These are phyloP conservation scores for Pteria penguin DNA, from an alignment of 2,888 invertebrate genomes.

Conservation along the genomic window DNA sequence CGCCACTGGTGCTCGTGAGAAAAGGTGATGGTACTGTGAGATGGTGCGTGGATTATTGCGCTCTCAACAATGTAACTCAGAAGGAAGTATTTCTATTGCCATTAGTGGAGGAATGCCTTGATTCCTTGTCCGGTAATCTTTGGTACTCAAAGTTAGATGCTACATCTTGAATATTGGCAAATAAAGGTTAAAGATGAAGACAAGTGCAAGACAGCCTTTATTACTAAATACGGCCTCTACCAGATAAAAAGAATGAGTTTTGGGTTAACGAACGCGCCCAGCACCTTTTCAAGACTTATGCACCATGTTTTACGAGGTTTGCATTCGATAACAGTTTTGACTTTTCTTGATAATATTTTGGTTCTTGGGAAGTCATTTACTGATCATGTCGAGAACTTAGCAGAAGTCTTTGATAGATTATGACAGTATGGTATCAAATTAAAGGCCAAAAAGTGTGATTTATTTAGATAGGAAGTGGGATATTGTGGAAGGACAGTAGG, in stretches of 20 bases:
- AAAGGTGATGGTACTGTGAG: slow-evolving; percentile 3
- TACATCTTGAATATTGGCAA: slow-evolving; percentile 9
- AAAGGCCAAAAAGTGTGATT: slow-evolving; percentile 44
- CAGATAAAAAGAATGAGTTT: slow-evolving; percentile 43
- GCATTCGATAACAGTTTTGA: slow-evolving; percentile 40
- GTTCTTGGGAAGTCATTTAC: slow-evolving; percentile 38
- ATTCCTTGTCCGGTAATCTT: slow-evolving; percentile 10
- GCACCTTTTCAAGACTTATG: slow-evolving; percentile 32
- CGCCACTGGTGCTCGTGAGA: neutral
- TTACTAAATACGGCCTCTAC: slow-evolving; percentile 39
- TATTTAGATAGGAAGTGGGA: slow-evolving; percentile 43
- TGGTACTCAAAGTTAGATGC: slow-evolving; percentile 29
- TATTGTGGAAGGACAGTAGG: slow-evolving; percentile 45
- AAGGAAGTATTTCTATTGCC: slow-evolving; percentile 16
- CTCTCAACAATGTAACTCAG: neutral
- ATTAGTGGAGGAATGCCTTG: slow-evolving; percentile 8
- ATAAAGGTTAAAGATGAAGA: slow-evolving; percentile 8
- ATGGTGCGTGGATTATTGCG: slow-evolving; percentile 19
- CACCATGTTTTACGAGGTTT: slow-evolving; percentile 46
- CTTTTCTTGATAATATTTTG: slow-evolving; percentile 49
- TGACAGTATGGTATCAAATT: slow-evolving; percentile 36
- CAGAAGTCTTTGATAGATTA: slow-evolving; percentile 32
- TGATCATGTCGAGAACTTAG: slow-evolving; percentile 38
- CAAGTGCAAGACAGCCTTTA: slow-evolving; percentile 43
- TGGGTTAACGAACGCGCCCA: slow-evolving; percentile 44